Percentiles rank a stretch among this genome's conserved stretches.
Conservation (phyloP, 2,113 vertebrate genomes). For the Bos taurus region DNA sequence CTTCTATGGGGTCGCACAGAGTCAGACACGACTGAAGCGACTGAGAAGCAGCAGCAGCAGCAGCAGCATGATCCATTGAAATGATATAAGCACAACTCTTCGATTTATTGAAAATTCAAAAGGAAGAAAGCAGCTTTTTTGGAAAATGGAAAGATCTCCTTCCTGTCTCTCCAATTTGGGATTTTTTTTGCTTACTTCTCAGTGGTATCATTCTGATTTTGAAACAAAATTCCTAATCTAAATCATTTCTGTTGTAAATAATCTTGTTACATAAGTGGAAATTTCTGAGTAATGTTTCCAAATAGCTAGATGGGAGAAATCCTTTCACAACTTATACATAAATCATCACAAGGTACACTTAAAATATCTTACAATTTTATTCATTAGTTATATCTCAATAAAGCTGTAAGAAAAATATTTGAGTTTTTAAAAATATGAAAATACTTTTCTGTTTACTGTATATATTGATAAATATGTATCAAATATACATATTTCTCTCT, state of each 20-base stretch:
- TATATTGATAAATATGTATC: background rate
- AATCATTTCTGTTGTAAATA: background rate
- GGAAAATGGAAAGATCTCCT: background rate
- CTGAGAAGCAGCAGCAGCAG: too few relatives aligned
- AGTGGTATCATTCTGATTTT: background rate
- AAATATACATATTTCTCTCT: background rate
- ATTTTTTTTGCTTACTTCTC: background rate
- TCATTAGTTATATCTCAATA: background rate
- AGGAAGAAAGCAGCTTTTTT: background rate
- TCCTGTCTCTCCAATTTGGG: accelerated
- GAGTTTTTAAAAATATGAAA: background rate
- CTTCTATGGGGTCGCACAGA: too few relatives aligned
- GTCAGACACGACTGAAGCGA: too few relatives aligned
- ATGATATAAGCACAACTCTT: background rate
- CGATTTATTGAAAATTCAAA: background rate
- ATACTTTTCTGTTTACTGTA: background rate
- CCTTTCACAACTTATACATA: background rate
- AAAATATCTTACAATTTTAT: background rate
- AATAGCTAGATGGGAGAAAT: background rate
- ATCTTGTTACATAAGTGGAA: background rate
- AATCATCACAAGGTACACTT: background rate
- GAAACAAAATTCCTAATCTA: background rate
- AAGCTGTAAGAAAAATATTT: background rate
- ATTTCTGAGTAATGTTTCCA: background rate
- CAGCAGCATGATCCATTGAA: background rate